Evolutionary conservation across 2,797 vertebrate species (phyloP).

Genomic region (Alca torda): DNA sequence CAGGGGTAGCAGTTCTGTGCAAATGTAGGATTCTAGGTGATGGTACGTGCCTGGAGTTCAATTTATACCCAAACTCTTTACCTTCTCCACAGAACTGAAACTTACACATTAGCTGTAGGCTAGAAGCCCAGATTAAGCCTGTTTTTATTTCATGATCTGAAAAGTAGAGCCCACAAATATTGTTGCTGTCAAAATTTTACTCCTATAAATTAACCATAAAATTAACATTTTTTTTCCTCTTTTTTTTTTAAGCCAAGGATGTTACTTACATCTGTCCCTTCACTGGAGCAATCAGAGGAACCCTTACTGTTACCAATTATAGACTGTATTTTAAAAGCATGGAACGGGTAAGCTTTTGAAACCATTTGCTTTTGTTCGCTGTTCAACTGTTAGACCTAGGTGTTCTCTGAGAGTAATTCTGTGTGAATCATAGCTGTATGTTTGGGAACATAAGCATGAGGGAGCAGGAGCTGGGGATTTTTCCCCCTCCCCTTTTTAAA

Average conservation of each 20-base stretch:
- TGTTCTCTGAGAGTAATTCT: neutral
- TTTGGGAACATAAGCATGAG: neutral
- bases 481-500: constrained; percentile 55
- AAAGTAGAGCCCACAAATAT: neutral
- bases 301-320: constrained; percentile 92
- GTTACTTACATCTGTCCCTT: constrained; percentile 98
- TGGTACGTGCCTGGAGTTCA: neutral
- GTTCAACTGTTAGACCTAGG: neutral
- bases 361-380: neutral
- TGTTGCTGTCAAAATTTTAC: neutral
- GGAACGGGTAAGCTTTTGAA: constrained; percentile 85
- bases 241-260: constrained; percentile 84
- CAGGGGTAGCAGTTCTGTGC: neutral
- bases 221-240: neutral
- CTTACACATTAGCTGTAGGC: neutral
- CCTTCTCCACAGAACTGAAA: neutral
- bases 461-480: constrained; percentile 19
- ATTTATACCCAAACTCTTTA: neutral
- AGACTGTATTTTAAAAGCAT: constrained; percentile 96
- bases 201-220: neutral
- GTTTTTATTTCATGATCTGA: neutral
- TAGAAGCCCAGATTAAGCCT: neutral
- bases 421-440: neutral
- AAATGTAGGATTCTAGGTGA: neutral
- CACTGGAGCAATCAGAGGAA: constrained; percentile 90